Evolutionary conservation across 2,888 invertebrate genomes (phyloP).

Genomic region (Cephus sareptanus): DNA sequence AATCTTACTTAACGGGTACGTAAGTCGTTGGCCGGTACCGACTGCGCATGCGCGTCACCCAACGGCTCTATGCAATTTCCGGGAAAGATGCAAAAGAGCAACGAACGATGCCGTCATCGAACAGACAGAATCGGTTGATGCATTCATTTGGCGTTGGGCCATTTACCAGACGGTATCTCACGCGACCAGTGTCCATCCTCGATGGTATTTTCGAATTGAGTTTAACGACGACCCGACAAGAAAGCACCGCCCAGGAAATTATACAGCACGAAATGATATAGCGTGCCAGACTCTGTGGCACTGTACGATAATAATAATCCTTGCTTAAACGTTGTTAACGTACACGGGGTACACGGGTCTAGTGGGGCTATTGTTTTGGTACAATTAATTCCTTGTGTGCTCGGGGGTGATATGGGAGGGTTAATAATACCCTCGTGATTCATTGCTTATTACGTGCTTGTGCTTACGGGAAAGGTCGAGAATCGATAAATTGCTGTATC

Average conservation of each 20-base stretch:
- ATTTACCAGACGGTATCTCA: background rate
- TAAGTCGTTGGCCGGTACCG: background rate
- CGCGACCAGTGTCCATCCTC: background rate
- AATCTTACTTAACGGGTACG: background rate
- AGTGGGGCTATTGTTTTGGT: background rate
- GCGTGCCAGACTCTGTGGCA: background rate
- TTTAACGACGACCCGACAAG: background rate
- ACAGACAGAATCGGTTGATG: background rate
- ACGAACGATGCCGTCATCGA: background rate
- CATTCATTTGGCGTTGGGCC: background rate
- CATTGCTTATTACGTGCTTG: background rate
- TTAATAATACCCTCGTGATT: background rate
- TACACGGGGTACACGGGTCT: background rate
- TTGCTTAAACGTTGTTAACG: background rate
- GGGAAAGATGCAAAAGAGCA: background rate
- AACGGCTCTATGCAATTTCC: background rate
- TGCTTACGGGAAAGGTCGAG: background rate
- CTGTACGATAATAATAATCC: background rate
- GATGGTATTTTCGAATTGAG: background rate
- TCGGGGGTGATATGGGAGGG: background rate
- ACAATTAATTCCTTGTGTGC: background rate
- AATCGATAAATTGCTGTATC: background rate
- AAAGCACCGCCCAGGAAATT: background rate
- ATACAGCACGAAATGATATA: background rate
- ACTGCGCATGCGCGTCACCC: background rate